phyloP scores from a whole-genome alignment of 2,888 invertebrate genomes.

The Fabriciana adippe region DNA sequence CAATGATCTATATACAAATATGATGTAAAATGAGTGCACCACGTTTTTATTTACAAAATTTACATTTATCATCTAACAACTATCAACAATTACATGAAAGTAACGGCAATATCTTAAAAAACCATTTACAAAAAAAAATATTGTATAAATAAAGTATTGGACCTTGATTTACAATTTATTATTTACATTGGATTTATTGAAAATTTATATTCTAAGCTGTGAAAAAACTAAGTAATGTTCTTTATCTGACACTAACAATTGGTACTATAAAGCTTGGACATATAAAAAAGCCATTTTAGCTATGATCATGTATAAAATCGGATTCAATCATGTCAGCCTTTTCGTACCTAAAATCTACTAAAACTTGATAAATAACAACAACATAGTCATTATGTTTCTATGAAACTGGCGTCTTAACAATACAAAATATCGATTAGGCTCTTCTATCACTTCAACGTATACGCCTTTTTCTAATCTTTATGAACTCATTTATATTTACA shows the following conservation, averaged over 20 bases:
- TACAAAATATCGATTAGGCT: conserved; percentile 76
- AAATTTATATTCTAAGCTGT: conserved; percentile 14
- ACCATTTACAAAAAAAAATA: conserved; percentile 40
- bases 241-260: conserved; percentile 35
- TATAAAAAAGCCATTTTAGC: conserved; percentile 30
- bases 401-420: conserved; percentile 75
- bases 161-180: conserved; percentile 50
- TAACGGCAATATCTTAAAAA: conserved; percentile 42
- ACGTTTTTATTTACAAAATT: conserved; percentile 74
- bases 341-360: conserved; percentile 76
- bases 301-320: conserved; percentile 57
- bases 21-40: conserved; percentile 71
- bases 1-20: conserved; percentile 48
- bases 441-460: conserved; percentile 80
- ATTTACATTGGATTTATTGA: conserved; percentile 16
- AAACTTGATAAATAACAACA: conserved; percentile 77
- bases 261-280: conserved; percentile 29
- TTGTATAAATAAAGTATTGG: conserved; percentile 53
- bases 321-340: conserved; percentile 75
- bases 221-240: conserved; percentile 7
- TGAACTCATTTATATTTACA: conserved; percentile 58
- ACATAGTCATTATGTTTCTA: conserved; percentile 75
- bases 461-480: conserved; percentile 59
- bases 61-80: conserved; percentile 71
- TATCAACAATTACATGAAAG: conserved; percentile 63